Conservation (phyloP, 2,113 vertebrate genomes). For the Oncorhynchus masou region DNA sequence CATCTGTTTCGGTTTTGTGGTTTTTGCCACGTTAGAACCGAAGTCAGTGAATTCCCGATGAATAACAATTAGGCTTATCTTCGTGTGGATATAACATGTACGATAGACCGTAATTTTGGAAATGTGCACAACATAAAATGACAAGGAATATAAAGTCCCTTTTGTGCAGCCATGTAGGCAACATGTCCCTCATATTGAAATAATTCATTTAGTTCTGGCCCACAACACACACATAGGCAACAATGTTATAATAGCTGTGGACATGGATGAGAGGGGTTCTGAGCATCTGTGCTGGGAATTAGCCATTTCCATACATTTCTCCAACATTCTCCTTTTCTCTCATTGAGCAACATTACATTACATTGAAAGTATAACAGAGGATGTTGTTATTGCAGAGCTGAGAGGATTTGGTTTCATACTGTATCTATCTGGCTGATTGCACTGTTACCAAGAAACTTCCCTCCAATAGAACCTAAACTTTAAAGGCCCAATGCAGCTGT, state of each 20-base stretch:
- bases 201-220: neutral
- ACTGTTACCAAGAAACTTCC: conserved; percentile 56
- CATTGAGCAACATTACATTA: too few species aligned
- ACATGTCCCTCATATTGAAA: neutral
- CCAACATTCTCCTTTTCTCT: too few species aligned
- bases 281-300: too few species aligned
- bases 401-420: conserved; percentile 55
- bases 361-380: conserved; percentile 7
- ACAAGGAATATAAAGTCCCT: too few species aligned
- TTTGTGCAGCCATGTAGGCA: neutral
- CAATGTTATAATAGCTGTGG: too few species aligned
- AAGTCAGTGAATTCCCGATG: neutral
- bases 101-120: neutral
- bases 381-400: conserved; percentile 47
- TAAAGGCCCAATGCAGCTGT: neutral
- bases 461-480: conserved; percentile 54
- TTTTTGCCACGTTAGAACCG: neutral
- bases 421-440: conserved; percentile 42
- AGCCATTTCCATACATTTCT: too few species aligned
- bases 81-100: neutral
- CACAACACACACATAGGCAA: neutral
- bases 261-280: too few species aligned
- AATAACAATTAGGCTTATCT: neutral
- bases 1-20: conserved; percentile 37
- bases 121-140: neutral